phyloP scores from a whole-genome alignment of 2,113 vertebrate species.

The Scatophagus argus region DNA sequence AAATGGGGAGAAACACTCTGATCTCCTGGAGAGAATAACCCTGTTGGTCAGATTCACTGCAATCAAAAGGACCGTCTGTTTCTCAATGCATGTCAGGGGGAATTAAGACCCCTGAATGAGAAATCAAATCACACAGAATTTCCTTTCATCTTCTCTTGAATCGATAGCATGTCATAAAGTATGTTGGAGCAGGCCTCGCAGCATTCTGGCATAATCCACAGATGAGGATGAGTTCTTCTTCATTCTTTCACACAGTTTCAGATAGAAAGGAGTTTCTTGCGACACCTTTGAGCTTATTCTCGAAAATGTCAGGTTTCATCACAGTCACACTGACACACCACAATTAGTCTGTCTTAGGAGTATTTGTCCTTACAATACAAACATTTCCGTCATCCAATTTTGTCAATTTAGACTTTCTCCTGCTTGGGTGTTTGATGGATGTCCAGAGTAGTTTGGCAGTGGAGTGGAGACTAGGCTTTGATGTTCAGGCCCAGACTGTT shows the following conservation, averaged over 20 bases:
- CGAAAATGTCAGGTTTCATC: conserved; percentile 46
- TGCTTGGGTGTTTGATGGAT: conserved; percentile 60
- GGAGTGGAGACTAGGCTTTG: conserved; percentile 62
- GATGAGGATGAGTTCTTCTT: conserved; percentile 22
- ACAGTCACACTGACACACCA: conserved; percentile 23
- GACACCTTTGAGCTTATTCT: conserved; percentile 27
- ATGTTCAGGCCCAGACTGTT: conserved; percentile 69
- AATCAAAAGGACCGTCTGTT: conserved; percentile 72
- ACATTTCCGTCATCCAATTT: conserved; percentile 65
- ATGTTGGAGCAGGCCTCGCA: conserved; percentile 57
- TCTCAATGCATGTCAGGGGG: conserved; percentile 66
- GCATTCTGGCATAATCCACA: conserved; percentile 47
- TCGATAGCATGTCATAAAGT: conserved; percentile 73
- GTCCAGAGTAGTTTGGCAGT: conserved; percentile 56
- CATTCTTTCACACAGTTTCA: conserved; percentile 28
- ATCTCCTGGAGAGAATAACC: conserved; percentile 72
- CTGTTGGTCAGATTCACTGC: conserved; percentile 72
- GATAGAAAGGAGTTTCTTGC: conserved; percentile 23
- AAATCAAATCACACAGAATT: conserved; percentile 74
- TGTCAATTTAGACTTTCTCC: conserved; percentile 57
- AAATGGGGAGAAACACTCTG: conserved; percentile 68
- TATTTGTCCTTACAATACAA: conserved; percentile 57
- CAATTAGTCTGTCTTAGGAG: conserved; percentile 53
- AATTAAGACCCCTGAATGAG: conserved; percentile 72
- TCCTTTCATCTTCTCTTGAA: conserved; percentile 77